Evolutionary conservation across 2,113 vertebrate genomes (phyloP).

Genomic region (Psittacus erithacus): DNA sequence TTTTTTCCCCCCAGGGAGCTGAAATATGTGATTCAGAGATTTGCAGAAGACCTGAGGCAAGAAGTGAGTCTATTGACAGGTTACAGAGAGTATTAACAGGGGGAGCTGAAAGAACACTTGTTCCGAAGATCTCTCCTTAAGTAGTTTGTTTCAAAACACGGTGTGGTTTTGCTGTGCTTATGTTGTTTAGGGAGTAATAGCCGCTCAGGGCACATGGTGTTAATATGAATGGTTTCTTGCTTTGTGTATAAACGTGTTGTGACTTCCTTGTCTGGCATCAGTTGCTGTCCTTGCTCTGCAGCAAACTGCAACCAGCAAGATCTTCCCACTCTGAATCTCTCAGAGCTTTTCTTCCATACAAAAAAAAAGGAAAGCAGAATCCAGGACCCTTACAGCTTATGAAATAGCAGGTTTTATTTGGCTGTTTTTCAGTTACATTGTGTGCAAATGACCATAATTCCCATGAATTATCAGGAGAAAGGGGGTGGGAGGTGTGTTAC

Average conservation of each 20-base stretch:
- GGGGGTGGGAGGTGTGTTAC: not conserved
- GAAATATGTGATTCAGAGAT: conserved; percentile 98
- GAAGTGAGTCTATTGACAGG: conserved; percentile 81
- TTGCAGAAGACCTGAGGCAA: conserved; percentile 95
- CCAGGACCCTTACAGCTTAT: not conserved
- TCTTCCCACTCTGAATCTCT: not conserved
- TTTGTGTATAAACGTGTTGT: not conserved
- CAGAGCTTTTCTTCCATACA: not conserved
- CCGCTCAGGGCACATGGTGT: not conserved
- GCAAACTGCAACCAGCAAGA: not conserved
- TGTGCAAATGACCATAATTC: not conserved
- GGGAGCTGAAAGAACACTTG: not conserved
- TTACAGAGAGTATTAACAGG: not conserved
- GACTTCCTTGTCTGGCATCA: not conserved
- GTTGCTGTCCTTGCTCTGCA: not conserved
- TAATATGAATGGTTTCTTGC: not conserved
- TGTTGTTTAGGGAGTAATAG: not conserved
- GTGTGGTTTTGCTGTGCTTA: not conserved
- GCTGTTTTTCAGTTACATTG: not conserved
- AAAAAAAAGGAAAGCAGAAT: not conserved
- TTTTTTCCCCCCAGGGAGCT: conserved; percentile 83
- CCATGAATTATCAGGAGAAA: not conserved
- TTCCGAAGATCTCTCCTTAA: not conserved
- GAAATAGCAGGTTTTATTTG: not conserved
- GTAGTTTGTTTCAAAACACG: not conserved